Evolutionary conservation across 1,140 invertebrate genomes (phyloP).

Genomic region (Melanaphis sacchari): DNA sequence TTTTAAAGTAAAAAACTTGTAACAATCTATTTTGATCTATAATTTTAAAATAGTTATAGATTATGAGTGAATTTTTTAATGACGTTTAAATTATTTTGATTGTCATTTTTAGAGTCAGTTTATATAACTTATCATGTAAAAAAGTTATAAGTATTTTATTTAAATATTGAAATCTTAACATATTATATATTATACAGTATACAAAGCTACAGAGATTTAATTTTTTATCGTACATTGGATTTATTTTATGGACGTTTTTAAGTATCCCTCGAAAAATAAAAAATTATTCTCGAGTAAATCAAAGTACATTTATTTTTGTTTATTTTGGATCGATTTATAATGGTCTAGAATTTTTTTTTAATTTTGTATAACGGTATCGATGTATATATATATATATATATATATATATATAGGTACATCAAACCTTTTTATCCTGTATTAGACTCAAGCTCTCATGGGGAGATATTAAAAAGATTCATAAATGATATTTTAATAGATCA

Average conservation of each 20-base stretch:
- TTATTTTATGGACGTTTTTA: not conserved
- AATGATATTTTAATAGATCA: not conserved
- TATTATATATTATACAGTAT: too few relatives aligned
- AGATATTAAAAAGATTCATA: not conserved
- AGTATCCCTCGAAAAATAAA: fast-evolving
- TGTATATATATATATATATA: too few relatives aligned
- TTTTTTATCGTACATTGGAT: not conserved
- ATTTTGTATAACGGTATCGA: not conserved
- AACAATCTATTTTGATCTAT: not conserved
- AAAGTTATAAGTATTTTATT: not conserved
- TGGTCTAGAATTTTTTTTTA: not conserved
- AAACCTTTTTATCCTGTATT: not conserved
- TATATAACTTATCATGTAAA: not conserved
- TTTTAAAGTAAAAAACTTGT: not conserved
- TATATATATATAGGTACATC: too few relatives aligned
- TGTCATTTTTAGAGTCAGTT: not conserved
- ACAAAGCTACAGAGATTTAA: too few relatives aligned
- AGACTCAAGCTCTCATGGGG: not conserved
- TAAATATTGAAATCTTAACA: not conserved
- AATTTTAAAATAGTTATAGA: not conserved
- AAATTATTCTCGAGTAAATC: not conserved
- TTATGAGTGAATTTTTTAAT: not conserved
- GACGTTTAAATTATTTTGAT: not conserved
- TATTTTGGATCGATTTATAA: not conserved
- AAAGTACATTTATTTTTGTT: not conserved